These are phyloP conservation scores for Nasonia vitripennis DNA, from an alignment of 1,140 invertebrate genomes.

Conservation along the genomic window DNA sequence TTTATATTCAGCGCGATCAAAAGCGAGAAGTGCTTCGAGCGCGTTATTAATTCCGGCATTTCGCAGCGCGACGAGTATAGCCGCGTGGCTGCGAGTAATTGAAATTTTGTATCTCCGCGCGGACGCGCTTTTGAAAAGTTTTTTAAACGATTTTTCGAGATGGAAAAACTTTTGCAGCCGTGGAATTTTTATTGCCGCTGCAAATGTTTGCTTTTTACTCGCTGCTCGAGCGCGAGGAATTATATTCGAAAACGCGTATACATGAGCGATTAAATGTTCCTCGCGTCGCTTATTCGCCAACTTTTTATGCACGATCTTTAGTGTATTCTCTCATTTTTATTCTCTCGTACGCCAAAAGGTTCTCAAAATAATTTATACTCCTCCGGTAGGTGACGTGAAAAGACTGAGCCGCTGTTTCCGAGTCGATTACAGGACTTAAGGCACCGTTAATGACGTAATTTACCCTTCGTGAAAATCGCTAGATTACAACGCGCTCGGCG, in stretches of 20 bases:
- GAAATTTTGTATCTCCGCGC: conserved; percentile 26
- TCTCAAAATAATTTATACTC: conserved; percentile 8
- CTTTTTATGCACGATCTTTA: too few species aligned
- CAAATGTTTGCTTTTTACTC: not conserved
- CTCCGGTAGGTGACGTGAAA: not conserved
- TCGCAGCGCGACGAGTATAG: not conserved
- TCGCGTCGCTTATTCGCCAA: too few species aligned
- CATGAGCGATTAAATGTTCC: too few species aligned
- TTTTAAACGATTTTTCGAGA: not conserved
- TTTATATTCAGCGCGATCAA: conserved; percentile 44
- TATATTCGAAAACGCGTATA: too few species aligned
- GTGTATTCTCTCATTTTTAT: not conserved
- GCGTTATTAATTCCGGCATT: conserved; percentile 28
- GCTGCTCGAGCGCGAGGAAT: too few species aligned
- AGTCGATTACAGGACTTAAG: conserved; percentile 41
- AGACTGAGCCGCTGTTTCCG: not conserved
- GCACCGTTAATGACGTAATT: conserved; percentile 39
- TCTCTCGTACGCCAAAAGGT: not conserved
- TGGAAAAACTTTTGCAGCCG: not conserved
- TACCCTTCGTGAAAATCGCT: conserved; percentile 33
- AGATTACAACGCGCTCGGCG: conserved; percentile 22
- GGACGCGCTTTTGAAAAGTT: not conserved
- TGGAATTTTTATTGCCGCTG: not conserved
- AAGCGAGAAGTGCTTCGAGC: not conserved
- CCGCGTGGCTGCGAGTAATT: not conserved